Base-by-base conservation (phyloP, 2,888 invertebrate genomes). In the Lamellibrachia satsuma region DNA sequence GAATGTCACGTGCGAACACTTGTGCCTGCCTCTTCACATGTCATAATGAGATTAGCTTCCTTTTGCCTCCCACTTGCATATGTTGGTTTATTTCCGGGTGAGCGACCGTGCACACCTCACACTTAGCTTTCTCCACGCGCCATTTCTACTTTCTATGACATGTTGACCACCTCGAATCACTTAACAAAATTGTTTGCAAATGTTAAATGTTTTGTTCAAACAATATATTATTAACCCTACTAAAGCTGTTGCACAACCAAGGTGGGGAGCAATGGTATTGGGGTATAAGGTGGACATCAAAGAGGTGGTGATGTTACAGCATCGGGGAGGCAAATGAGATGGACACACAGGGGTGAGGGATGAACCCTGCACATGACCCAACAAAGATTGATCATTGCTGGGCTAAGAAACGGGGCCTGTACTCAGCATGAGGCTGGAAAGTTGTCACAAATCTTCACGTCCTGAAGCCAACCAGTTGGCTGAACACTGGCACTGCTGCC, bases 361-460 rank as follows among this genome's bases (percentile, higher is more conserved):
- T 22, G 75, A 75, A n/a, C 22, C 75, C 15, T 75, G 22, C 75
- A 75, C n/a, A 75, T 75, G 75, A 75, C 39, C 55, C 57, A 75
- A 92, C 93, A 91, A 95, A 95, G 95, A 95, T 95, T 95, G 95
- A 95, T 95, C 95, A 95, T 95, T 94, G 91, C 92, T 90, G 92
- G 75, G 22, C n/a, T 15, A 75, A 75, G 75, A 75, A 75, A 75
- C 75, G n/a, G 75, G 22, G n/a, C 75, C 75, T 75, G 75, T 75
- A n/a, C 75, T 75, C 75, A 22, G 92, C 97, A 97, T 97, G 97
- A 97, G 97, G 97, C 97, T 97, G 97, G 97, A 97, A 97, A 97
- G 97, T 96, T 95, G 75, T 75, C 75, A 15, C 75, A 75, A 75
- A 75, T 4, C 75, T 75, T n/a, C 75, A 75, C 1, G 75, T 75